phyloP scores from a whole-genome alignment of 37 sponge, comb jelly and placozoan species.

The Oopsacas minuta region DNA sequence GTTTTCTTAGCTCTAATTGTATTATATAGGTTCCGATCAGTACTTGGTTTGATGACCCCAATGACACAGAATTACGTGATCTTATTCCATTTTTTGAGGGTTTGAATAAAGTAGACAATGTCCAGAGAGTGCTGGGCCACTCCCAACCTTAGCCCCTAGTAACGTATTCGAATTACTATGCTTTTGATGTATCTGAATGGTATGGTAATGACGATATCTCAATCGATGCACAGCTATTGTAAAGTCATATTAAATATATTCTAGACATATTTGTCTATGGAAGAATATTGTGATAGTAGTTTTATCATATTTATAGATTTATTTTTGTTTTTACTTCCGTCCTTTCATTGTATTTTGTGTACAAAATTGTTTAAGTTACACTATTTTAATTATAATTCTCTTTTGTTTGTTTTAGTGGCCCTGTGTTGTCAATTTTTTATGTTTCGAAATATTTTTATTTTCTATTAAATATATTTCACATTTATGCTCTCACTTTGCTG shows the following conservation, averaged over 20 bases:
- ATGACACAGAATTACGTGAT: conserved; percentile 86
- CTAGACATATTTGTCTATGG: conserved; percentile 12
- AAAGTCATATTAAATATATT: background rate
- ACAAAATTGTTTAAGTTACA: background rate
- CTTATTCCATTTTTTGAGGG: conserved; percentile 96
- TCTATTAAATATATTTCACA: background rate
- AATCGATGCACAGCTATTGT: conserved; percentile 2
- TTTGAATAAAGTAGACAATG: conserved; percentile 75
- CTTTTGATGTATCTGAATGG: background rate
- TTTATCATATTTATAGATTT: background rate
- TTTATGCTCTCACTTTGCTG: background rate
- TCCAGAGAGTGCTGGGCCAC: conserved; percentile 55
- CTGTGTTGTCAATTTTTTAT: background rate
- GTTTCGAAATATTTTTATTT: background rate
- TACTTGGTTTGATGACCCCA: conserved; percentile 98
- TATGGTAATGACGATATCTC: background rate
- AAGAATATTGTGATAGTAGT: background rate
- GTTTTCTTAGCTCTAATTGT: too few species aligned
- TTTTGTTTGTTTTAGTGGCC: background rate
- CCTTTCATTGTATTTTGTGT: background rate
- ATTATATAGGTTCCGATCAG: conserved; percentile 77
- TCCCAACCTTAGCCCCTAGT: background rate
- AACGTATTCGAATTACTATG: background rate
- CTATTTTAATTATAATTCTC: background rate
- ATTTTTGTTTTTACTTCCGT: background rate